These are phyloP conservation scores for Gallinago undulata DNA, from an alignment of 2,113 vertebrate genomes.

Conservation along the genomic window DNA sequence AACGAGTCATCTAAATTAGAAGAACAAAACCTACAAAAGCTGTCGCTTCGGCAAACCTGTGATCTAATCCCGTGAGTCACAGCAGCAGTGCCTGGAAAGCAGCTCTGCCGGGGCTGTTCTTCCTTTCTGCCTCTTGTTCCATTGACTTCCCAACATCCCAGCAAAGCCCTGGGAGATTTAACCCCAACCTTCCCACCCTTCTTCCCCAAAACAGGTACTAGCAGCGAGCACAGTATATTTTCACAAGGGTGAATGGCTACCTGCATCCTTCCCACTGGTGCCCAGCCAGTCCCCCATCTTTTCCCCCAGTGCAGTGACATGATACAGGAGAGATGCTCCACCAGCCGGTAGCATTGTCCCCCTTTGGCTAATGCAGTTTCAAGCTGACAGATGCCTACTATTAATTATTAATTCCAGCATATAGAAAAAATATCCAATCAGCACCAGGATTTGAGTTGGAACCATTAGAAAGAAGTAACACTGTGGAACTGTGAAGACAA, in stretches of 20 bases:
- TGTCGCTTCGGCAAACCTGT: not conserved
- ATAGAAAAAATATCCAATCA: not conserved
- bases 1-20: not conserved
- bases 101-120: not conserved
- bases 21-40: not conserved
- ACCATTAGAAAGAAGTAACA: not conserved
- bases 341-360: not conserved
- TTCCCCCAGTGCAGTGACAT: accelerated
- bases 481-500: not conserved
- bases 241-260: not conserved
- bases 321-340: not conserved
- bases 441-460: not conserved
- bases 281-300: not conserved
- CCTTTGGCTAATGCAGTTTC: not conserved
- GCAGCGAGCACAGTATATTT: not conserved
- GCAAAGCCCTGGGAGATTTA: not conserved
- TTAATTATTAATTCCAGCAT: not conserved
- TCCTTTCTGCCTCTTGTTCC: not conserved
- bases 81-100: constrained; percentile 31
- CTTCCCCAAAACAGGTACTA: not conserved
- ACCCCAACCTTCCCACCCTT: not conserved
- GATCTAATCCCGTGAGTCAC: constrained; percentile 19
- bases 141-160: not conserved
- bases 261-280: not conserved
- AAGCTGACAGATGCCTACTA: not conserved